Percentiles rank a stretch among this genome's conserved stretches.
These are phyloP conservation scores for Myotis lucifugus DNA, from an alignment of 2,113 vertebrate genomes.

Conservation along the genomic window DNA sequence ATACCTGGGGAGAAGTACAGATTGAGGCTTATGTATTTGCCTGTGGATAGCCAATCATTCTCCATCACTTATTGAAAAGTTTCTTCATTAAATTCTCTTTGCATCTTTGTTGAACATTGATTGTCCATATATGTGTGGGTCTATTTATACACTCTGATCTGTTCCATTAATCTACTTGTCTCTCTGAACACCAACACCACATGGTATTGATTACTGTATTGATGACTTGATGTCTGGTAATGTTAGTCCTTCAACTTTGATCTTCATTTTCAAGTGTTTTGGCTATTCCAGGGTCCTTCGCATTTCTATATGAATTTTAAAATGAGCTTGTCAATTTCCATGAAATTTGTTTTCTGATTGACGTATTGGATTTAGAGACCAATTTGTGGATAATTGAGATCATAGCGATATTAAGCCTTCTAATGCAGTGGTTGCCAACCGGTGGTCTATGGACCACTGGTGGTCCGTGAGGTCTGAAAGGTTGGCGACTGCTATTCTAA, in stretches of 20 bases:
- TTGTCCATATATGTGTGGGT: background rate
- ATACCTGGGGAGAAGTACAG: background rate
- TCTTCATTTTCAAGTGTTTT: slow-evolving; percentile 49
- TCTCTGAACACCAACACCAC: background rate
- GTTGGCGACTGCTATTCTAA: background rate
- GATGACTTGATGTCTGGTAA: background rate
- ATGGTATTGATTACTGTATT: background rate
- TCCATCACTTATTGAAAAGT: background rate
- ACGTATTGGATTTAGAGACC: background rate
- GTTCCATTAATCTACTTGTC: slow-evolving; percentile 33
- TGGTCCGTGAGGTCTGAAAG: too few relatives aligned
- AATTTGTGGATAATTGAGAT: background rate
- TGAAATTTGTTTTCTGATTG: background rate
- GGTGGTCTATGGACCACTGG: too few relatives aligned
- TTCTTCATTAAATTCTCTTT: slow-evolving; percentile 40
- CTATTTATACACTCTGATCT: background rate
- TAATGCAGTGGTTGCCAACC: background rate
- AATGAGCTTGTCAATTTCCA: background rate
- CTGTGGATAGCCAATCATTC: background rate
- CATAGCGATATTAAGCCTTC: background rate
- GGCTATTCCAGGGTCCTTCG: background rate
- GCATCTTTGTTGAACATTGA: background rate
- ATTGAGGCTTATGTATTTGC: background rate
- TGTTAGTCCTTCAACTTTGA: background rate
- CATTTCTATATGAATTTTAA: slow-evolving; percentile 15